Percentiles rank a stretch among this genome's conserved stretches.
Conservation (phyloP, 2,113 vertebrate genomes). For the Chaenocephalus aceratus region DNA sequence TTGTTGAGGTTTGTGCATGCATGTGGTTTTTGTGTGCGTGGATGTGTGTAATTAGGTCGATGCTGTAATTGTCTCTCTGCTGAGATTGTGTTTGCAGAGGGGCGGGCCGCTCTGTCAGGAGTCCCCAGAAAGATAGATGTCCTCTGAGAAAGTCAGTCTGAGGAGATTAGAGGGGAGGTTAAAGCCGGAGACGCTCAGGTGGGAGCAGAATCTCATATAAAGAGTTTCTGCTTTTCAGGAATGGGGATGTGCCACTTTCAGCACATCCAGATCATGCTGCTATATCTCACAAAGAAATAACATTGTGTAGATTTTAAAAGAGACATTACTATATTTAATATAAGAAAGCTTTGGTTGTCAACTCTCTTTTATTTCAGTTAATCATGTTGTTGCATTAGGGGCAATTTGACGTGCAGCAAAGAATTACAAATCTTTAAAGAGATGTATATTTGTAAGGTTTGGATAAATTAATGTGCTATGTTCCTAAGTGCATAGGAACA, state of each 20-base stretch:
- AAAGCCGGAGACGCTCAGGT: slow-evolving; percentile 16
- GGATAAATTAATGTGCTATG: too few species aligned
- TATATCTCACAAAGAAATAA: not conserved
- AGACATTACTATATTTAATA: too few species aligned
- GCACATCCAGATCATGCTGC: not conserved
- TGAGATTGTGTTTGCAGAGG: slow-evolving; percentile 61
- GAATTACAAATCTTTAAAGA: too few species aligned
- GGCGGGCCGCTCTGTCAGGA: slow-evolving; percentile 51
- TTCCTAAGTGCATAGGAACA: too few species aligned
- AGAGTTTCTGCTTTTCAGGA: slow-evolving; percentile 37
- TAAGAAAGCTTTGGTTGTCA: too few species aligned
- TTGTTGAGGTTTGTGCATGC: slow-evolving; percentile 23
- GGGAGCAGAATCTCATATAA: not conserved
- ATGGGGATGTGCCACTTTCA: slow-evolving; percentile 11
- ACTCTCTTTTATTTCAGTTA: too few species aligned
- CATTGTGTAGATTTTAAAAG: too few species aligned
- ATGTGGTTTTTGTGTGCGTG: slow-evolving; percentile 39
- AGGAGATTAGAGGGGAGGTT: slow-evolving; percentile 35
- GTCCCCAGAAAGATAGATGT: slow-evolving; percentile 54
- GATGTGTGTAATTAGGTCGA: slow-evolving; percentile 69
- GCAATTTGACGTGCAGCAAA: too few species aligned
- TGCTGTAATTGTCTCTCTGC: slow-evolving; percentile 71
- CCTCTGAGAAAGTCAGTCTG: slow-evolving; percentile 46
- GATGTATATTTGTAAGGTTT: too few species aligned
- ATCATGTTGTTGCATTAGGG: too few species aligned